A percentile compares a stretch with the other conserved stretches of the same genome.
Evolutionary conservation across 2,797 vertebrate species (phyloP).

Genomic region (Stomatorhinus walkeri): DNA sequence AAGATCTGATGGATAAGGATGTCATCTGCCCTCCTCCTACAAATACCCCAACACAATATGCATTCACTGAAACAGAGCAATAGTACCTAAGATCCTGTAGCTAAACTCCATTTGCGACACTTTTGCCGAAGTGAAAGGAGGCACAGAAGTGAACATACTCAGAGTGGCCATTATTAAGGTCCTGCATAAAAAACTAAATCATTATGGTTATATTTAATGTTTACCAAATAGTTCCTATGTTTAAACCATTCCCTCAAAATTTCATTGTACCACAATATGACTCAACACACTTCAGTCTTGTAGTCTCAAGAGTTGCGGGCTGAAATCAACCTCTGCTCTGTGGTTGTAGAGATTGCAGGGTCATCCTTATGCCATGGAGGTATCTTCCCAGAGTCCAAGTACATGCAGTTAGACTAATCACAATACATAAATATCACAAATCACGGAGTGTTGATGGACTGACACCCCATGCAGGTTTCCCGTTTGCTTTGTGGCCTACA

Average conservation of each 20-base stretch:
- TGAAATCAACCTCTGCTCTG: not conserved
- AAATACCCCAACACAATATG: conserved; percentile 33
- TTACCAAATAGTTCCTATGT: not conserved
- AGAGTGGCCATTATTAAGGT: conserved; percentile 50
- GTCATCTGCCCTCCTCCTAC: conserved; percentile 33
- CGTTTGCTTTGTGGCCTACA: not conserved
- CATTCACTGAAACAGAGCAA: conserved; percentile 53
- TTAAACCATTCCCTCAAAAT: not conserved
- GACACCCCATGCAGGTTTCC: not conserved
- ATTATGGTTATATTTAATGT: not conserved
- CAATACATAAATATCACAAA: not conserved
- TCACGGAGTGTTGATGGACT: not conserved
- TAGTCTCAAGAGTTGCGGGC: not conserved
- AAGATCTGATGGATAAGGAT: conserved; percentile 46
- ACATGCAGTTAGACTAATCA: not conserved
- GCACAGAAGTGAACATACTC: conserved; percentile 31
- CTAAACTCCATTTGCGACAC: conserved; percentile 45
- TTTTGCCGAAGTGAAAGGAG: conserved; percentile 31
- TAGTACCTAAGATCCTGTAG: conserved; percentile 45
- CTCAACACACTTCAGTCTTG: not conserved
- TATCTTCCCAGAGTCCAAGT: not conserved
- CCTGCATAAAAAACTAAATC: conserved; percentile 37
- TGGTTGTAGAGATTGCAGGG: not conserved
- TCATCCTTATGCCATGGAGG: not conserved
- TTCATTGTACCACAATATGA: not conserved